Evolutionary conservation across 2,113 vertebrate genomes (phyloP).

Genomic region (Hydrochoerus hydrochaeris): DNA sequence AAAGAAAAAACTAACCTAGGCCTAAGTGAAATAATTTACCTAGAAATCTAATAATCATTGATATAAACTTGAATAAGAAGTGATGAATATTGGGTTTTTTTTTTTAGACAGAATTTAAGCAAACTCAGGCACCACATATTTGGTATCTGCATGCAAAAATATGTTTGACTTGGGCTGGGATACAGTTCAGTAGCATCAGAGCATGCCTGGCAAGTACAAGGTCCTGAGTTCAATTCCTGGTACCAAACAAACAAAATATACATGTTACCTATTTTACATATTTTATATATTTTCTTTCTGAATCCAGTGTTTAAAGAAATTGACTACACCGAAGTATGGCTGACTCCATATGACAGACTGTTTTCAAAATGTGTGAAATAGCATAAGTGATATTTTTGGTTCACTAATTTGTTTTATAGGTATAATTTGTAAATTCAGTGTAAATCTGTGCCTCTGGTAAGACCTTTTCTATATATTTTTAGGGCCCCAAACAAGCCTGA

Average conservation of each 20-base stretch:
- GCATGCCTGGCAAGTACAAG: too few species aligned
- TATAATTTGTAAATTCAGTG: neutral
- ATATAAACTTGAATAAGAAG: neutral
- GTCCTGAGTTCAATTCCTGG: too few species aligned
- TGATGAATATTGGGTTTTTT: neutral
- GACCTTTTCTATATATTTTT: neutral
- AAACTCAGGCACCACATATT: neutral
- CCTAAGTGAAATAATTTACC: neutral
- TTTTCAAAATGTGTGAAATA: neutral
- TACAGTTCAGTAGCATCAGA: too few species aligned
- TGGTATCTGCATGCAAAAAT: neutral
- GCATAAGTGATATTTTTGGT: neutral
- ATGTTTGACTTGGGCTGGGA: neutral
- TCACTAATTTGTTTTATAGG: neutral
- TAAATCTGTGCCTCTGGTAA: neutral
- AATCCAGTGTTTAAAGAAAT: neutral
- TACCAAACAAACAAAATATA: too few species aligned
- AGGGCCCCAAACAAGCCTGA: neutral
- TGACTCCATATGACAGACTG: neutral
- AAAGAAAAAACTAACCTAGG: neutral
- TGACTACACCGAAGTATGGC: neutral
- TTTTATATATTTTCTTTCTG: neutral
- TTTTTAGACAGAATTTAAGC: neutral
- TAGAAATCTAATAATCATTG: neutral
- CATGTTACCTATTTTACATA: too few species aligned